Conservation (phyloP, 2,797 vertebrate species). For the Falco biarmicus region DNA sequence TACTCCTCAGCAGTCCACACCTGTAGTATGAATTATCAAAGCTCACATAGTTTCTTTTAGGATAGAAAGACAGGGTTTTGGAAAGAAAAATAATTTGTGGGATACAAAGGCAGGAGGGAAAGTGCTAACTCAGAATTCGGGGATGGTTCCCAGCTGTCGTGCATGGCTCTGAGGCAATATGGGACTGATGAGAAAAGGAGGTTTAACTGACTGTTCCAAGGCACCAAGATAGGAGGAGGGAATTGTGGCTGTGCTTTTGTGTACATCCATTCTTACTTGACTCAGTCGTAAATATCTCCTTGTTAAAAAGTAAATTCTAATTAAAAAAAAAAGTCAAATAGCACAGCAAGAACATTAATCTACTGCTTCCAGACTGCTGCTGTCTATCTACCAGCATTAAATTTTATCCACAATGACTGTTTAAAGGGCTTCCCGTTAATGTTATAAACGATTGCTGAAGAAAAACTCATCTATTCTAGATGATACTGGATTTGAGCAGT, state of each 20-base stretch:
- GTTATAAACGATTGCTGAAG: not conserved
- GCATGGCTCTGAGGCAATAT: not conserved
- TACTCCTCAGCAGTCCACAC: not conserved
- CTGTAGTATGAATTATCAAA: not conserved
- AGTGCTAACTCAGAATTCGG: not conserved
- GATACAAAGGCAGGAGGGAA: not conserved
- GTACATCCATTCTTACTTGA: not conserved
- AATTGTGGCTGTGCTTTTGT: not conserved
- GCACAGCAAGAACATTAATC: not conserved
- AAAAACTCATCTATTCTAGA: not conserved
- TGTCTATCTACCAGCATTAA: not conserved
- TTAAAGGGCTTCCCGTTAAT: not conserved
- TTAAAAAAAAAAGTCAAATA: not conserved
- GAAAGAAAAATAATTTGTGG: not conserved
- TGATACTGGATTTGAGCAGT: not conserved
- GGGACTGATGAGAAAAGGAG: not conserved
- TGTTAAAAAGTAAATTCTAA: conserved; percentile 1
- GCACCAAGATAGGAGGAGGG: not conserved
- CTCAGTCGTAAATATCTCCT: not conserved
- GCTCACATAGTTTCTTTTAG: not conserved
- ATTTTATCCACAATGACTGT: not conserved
- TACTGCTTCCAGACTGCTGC: not conserved
- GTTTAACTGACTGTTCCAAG: not conserved
- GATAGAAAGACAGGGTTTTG: not conserved
- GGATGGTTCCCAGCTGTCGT: not conserved